These are phyloP conservation scores for Grallaria varia DNA, from an alignment of 2,113 vertebrate genomes.

Conservation along the genomic window DNA sequence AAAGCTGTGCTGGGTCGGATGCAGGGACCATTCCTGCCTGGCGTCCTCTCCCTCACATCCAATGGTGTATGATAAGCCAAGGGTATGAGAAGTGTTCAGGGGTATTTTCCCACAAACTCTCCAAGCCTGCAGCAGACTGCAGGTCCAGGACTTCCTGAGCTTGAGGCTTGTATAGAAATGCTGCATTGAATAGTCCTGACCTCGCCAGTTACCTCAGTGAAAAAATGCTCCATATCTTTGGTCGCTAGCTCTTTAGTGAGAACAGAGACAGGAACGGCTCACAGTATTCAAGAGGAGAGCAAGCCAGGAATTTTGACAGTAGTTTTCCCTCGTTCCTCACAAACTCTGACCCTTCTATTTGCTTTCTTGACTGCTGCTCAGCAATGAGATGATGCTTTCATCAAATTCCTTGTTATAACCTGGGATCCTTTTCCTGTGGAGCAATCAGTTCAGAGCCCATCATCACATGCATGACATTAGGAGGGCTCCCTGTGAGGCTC, in stretches of 20 bases:
- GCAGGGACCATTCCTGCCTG: not conserved
- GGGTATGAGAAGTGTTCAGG: not conserved
- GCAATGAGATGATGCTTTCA: not conserved
- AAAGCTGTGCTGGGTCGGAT: not conserved
- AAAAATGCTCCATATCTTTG: not conserved
- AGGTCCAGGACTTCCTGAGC: constrained; percentile 4
- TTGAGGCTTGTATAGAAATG: not conserved
- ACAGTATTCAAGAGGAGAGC: not conserved
- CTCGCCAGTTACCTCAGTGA: not conserved
- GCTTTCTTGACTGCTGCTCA: not conserved
- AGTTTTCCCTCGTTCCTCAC: not conserved
- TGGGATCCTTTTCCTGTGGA: not conserved
- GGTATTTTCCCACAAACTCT: not conserved
- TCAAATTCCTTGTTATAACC: not conserved
- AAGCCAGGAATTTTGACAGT: not conserved
- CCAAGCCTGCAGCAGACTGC: not conserved
- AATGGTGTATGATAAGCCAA: not conserved
- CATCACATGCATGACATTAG: not conserved
- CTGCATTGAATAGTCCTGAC: not conserved
- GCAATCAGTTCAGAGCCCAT: not conserved
- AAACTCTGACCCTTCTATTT: not conserved
- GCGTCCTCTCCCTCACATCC: not conserved
- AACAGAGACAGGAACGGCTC: not conserved
- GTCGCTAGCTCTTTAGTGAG: not conserved
- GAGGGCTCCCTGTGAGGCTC: not conserved